Percentiles rank a stretch among this genome's conserved stretches.
phyloP scores from a whole-genome alignment of 2,113 vertebrate genomes.

The Gymnobelideus leadbeateri region DNA sequence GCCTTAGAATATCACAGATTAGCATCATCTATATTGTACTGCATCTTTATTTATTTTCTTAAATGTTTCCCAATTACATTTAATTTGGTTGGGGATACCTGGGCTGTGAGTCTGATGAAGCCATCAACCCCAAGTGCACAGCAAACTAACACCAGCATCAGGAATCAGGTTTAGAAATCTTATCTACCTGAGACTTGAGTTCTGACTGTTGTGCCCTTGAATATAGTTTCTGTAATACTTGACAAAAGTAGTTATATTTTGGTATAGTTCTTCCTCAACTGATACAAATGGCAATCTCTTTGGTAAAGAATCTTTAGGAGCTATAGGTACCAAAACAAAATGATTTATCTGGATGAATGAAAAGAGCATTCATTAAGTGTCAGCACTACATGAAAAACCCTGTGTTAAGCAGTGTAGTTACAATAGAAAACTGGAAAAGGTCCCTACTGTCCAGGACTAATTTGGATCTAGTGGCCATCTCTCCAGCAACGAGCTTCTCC shows the following conservation, averaged over 20 bases:
- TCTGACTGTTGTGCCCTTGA: not conserved
- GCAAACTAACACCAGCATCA: not conserved
- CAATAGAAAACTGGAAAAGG: not conserved
- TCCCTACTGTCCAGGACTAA: not conserved
- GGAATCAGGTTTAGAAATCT: not conserved
- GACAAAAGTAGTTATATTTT: not conserved
- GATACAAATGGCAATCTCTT: not conserved
- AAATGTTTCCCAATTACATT: not conserved
- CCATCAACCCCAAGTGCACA: not conserved
- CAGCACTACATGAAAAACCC: not conserved
- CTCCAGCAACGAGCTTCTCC: not conserved
- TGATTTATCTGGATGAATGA: not conserved
- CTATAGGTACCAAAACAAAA: not conserved
- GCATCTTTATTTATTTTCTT: not conserved
- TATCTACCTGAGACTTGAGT: not conserved
- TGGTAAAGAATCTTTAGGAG: not conserved
- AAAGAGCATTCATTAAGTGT: not conserved
- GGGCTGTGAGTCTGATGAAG: not conserved
- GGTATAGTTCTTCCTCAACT: not conserved
- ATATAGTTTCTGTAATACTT: not conserved
- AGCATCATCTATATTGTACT: not conserved
- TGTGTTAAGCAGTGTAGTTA: not conserved
- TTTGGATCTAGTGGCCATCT: not conserved
- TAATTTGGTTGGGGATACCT: not conserved
- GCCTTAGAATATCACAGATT: not conserved